Percentiles rank a stretch among this genome's conserved stretches.
These are phyloP conservation scores for Apis florea DNA, from an alignment of 1,140 invertebrate genomes.

Conservation along the genomic window DNA sequence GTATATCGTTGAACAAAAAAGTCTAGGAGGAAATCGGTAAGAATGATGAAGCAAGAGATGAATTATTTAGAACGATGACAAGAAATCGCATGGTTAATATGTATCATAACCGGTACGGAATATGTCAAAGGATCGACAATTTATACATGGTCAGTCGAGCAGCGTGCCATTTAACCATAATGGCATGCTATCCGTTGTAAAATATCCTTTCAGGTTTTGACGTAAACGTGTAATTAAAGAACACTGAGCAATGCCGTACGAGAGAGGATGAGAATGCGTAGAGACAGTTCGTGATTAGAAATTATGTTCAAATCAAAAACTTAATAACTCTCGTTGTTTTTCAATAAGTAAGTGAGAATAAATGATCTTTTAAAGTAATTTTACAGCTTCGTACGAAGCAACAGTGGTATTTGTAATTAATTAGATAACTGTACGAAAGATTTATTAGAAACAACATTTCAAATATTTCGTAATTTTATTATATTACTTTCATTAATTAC, in stretches of 20 bases:
- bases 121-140: conserved; percentile 15
- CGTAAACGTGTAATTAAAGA: conserved; percentile 1
- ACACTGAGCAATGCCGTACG: neutral
- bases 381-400: neutral
- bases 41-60: neutral
- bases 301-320: neutral
- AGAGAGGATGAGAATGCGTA: neutral
- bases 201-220: neutral
- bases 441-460: too few species aligned
- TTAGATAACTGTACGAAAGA: too few species aligned
- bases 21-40: neutral
- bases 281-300: neutral
- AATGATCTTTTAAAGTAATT: neutral
- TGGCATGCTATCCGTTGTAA: neutral
- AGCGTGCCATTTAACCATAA: conserved; percentile 1
- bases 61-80: neutral
- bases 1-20: neutral
- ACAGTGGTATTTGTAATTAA: too few species aligned
- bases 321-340: neutral
- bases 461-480: too few species aligned
- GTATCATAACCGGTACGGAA: neutral
- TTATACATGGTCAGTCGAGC: neutral
- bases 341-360: neutral
- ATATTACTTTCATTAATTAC: too few species aligned
- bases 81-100: neutral